These are phyloP conservation scores for Calycopis cecrops DNA, from an alignment of 1,140 invertebrate genomes.

Conservation along the genomic window DNA sequence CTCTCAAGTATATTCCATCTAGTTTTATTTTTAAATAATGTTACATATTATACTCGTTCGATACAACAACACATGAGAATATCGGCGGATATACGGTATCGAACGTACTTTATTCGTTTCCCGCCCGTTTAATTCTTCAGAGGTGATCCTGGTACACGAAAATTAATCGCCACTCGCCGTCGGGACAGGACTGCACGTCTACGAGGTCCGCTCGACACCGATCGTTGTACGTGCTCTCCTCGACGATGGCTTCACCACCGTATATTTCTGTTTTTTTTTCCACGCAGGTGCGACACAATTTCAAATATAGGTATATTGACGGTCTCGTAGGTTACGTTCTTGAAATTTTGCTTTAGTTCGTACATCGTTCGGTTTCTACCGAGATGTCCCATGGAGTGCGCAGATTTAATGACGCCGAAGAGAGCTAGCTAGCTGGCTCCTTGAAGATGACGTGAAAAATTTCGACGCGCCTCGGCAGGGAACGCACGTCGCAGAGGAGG, in stretches of 20 bases:
- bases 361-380: slow-evolving; percentile 24
- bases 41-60: no score
- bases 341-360: slow-evolving; percentile 30
- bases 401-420: slow-evolving; percentile 29
- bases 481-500: neutral
- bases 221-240: slow-evolving; percentile 14
- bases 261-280: slow-evolving; percentile 18
- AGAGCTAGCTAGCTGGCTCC: no score
- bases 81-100: no score
- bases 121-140: no score
- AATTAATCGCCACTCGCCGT: slow-evolving; percentile 62
- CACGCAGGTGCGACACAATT: no score
- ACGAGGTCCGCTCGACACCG: slow-evolving; percentile 71
- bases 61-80: no score
- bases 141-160: slow-evolving; percentile 69
- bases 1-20: no score
- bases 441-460: slow-evolving; percentile 17
- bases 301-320: slow-evolving; percentile 41
- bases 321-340: slow-evolving; percentile 37
- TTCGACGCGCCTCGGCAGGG: slow-evolving; percentile 4
- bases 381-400: slow-evolving; percentile 29
- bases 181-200: no score
- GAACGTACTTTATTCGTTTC: no score
- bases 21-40: no score
- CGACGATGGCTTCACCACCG: slow-evolving; percentile 19